These are phyloP conservation scores for Mormoops blainvillei DNA, from an alignment of 2,113 vertebrate species.

Conservation along the genomic window DNA sequence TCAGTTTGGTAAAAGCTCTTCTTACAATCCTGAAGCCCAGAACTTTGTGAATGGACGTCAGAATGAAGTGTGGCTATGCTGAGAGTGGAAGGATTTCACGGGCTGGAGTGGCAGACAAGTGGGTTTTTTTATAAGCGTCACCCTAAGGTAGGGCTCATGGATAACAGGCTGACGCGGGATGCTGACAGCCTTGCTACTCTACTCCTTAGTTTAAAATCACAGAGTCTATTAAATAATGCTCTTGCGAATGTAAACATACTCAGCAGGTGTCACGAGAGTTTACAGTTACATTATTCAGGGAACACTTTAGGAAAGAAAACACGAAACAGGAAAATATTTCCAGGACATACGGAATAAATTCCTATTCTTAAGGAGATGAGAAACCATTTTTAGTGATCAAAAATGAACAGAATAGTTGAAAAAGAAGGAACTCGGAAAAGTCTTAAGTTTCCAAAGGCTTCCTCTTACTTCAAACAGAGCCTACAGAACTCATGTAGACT, in stretches of 20 bases:
- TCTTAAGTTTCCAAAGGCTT: background rate
- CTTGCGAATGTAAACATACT: background rate
- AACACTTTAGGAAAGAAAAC: background rate
- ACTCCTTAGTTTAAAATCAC: background rate
- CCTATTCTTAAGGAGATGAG: background rate
- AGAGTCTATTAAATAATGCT: background rate
- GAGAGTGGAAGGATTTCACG: background rate
- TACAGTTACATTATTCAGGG: background rate
- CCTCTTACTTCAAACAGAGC: background rate
- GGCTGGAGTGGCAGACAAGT: background rate
- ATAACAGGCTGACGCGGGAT: background rate
- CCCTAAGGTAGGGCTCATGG: background rate
- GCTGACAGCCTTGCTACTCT: background rate
- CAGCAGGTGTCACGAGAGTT: background rate
- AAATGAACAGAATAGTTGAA: background rate
- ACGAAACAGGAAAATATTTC: background rate
- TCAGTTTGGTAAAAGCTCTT: background rate
- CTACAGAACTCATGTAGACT: fast-evolving
- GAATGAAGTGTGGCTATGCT: background rate
- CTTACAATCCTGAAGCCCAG: background rate
- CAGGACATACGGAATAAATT: background rate
- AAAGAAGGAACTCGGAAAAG: background rate
- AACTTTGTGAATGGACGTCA: background rate
- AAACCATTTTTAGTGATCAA: background rate
- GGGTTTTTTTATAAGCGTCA: background rate